A percentile compares a stretch with the other conserved stretches of the same genome.
phyloP scores from a whole-genome alignment of 2,797 vertebrate genomes.

The Bradypodion pumilum region DNA sequence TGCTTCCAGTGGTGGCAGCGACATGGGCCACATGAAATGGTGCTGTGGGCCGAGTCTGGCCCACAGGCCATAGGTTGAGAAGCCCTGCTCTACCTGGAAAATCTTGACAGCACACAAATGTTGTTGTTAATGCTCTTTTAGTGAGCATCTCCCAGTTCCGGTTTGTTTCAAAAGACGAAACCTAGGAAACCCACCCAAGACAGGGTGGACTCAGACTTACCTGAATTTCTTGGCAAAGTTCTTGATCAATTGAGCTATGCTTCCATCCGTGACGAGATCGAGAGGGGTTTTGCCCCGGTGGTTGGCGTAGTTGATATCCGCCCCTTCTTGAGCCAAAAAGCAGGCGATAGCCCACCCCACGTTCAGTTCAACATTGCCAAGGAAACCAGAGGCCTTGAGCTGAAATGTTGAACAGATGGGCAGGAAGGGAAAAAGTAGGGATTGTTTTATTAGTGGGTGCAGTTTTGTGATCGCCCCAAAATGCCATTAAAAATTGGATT shows the following conservation, averaged over 20 bases:
- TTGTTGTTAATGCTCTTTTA: no score
- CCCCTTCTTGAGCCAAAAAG: slow-evolving; percentile 92
- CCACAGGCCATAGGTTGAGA: no score
- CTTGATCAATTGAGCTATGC: slow-evolving; percentile 86
- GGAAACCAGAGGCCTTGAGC: slow-evolving; percentile 87
- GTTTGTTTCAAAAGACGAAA: neutral
- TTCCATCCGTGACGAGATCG: slow-evolving; percentile 86
- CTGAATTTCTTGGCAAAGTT: slow-evolving; percentile 93
- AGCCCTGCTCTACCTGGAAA: no score
- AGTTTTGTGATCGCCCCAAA: neutral
- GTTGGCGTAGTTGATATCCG: slow-evolving; percentile 93
- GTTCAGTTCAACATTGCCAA: slow-evolving; percentile 86
- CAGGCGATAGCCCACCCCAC: slow-evolving; percentile 88
- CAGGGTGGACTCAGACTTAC: no score
- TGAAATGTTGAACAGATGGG: slow-evolving; percentile 44
- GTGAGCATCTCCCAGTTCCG: neutral
- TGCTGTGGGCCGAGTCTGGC: no score
- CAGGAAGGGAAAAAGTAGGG: slow-evolving; percentile 23
- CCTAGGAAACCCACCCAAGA: no score
- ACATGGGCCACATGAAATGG: no score
- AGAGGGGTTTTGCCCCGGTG: slow-evolving; percentile 93
- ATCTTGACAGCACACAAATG: no score
- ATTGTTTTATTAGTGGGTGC: neutral
- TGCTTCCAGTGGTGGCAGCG: no score
- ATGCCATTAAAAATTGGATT: neutral